phyloP scores from a whole-genome alignment of 2,113 vertebrate species.

The Neotoma lepida region DNA sequence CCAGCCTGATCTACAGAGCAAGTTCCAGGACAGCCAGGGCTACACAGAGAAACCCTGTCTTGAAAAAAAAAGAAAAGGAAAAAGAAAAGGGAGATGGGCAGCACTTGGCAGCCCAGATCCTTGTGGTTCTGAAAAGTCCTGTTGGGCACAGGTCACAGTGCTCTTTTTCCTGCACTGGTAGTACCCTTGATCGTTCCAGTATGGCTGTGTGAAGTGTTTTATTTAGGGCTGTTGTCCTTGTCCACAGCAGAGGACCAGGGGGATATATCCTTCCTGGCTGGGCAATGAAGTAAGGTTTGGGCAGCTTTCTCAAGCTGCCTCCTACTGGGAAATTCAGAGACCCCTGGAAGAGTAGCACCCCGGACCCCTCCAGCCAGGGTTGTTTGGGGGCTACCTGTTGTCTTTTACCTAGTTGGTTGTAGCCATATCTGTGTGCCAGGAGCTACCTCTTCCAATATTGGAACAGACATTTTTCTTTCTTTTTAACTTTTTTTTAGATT shows the following conservation, averaged over 20 bases:
- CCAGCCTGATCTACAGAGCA: no score
- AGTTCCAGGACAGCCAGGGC: no score
- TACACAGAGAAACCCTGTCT: no score
- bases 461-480: background rate
- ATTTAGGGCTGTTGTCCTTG: background rate
- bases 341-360: background rate
- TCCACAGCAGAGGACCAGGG: background rate
- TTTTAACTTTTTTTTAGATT: no score
- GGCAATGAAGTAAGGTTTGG: background rate
- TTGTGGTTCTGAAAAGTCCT: background rate
- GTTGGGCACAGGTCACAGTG: background rate
- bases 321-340: background rate
- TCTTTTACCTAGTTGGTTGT: conserved; percentile 19
- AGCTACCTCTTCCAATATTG: background rate
- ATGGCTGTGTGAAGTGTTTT: background rate
- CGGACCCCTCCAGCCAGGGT: background rate
- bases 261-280: background rate
- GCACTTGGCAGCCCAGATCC: background rate
- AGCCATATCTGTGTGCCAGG: background rate
- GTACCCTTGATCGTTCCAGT: background rate
- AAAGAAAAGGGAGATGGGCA: background rate
- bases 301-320: background rate
- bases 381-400: background rate
- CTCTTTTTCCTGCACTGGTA: background rate
- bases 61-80: no score